phyloP scores from a whole-genome alignment of 2,113 vertebrate genomes.

The Coptodon rendalli region DNA sequence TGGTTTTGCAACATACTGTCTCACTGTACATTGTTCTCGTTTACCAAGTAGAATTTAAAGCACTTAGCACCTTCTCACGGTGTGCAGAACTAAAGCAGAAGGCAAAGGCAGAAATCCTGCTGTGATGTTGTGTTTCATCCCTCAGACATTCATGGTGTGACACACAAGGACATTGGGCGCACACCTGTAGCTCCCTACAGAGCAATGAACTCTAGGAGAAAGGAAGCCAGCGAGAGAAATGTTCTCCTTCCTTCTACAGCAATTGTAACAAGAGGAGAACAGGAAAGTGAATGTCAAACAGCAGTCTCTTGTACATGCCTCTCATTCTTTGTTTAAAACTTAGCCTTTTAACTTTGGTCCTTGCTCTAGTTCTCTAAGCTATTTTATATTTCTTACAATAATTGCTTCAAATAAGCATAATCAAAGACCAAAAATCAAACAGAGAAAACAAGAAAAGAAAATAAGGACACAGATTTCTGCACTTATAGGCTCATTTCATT shows the following conservation, averaged over 20 bases:
- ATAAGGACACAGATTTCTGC: background rate
- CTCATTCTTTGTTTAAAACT: background rate
- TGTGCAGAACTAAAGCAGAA: background rate
- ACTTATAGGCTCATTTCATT: background rate
- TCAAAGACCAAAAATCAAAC: background rate
- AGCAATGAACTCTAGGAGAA: constrained; percentile 37
- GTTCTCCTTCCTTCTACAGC: background rate
- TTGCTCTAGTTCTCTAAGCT: background rate
- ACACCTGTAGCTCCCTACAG: constrained; percentile 29
- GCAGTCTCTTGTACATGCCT: background rate
- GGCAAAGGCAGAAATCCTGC: background rate
- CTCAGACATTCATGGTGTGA: background rate
- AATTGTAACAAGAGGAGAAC: background rate
- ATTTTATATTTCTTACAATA: background rate
- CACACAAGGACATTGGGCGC: background rate
- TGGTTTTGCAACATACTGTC: background rate
- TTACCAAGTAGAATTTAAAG: constrained; percentile 33
- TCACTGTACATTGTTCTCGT: background rate
- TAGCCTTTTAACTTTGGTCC: background rate
- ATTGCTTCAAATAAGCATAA: background rate
- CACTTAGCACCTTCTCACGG: background rate
- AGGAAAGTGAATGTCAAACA: background rate
- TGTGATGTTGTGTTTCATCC: constrained; percentile 8
- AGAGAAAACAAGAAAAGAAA: background rate
- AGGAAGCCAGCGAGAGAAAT: background rate